Evolutionary conservation across 2,888 invertebrate species (phyloP).

Genomic region (Mesorhabditis belari): DNA sequence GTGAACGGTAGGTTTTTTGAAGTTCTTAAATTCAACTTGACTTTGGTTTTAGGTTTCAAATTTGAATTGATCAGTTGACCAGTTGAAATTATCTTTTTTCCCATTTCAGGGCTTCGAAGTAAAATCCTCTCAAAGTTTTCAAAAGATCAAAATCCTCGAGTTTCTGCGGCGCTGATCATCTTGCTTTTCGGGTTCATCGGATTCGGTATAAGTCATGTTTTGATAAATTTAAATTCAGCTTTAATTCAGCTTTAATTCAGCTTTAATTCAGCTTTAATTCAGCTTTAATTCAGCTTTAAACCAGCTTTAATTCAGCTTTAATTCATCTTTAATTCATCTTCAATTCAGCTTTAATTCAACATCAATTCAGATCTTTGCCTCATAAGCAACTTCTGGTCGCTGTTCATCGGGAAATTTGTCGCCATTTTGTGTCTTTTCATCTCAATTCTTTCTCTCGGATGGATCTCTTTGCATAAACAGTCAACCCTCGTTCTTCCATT

Average conservation of each 20-base stretch:
- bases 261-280: no score
- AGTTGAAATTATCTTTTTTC: no score
- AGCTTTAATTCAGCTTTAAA: not conserved
- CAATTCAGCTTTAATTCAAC: not conserved
- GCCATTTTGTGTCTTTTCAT: not conserved
- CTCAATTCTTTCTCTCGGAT: not conserved
- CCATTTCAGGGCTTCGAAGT: no score
- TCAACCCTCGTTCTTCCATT: constrained; percentile 8
- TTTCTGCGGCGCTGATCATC: no score
- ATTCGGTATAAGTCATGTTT: no score
- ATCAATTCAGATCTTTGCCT: not conserved
- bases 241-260: no score
- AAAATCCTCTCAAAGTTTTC: no score
- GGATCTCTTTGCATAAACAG: constrained; percentile 10
- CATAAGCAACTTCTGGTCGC: not conserved
- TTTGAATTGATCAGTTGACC: no score
- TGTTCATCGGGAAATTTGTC: not conserved
- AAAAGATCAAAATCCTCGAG: no score
- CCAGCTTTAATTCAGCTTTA: not conserved
- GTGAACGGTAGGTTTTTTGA: not conserved
- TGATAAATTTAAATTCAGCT: no score
- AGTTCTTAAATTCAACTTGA: not conserved
- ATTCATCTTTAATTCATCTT: not conserved
- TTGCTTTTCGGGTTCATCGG: no score
- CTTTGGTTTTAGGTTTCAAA: no score